Percentiles rank a stretch among this genome's conserved stretches.
These are phyloP conservation scores for Sebastes dallii DNA, from an alignment of 2,797 vertebrate species.

Conservation along the genomic window DNA sequence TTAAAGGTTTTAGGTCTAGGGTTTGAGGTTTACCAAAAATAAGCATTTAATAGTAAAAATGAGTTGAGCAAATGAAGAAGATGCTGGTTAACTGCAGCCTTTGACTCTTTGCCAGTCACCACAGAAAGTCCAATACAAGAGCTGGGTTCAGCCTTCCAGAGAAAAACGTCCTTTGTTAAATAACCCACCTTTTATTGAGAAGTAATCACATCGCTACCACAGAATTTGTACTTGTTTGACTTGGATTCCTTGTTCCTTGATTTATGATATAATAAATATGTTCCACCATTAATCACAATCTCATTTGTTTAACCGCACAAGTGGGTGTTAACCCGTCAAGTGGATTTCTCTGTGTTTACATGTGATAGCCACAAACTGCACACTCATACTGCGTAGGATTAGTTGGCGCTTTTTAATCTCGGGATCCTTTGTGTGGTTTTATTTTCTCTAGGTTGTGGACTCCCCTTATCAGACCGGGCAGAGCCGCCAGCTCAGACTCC, in stretches of 20 bases:
- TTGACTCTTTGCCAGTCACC: background rate
- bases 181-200: background rate
- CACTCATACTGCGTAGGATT: background rate
- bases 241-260: conserved; percentile 3
- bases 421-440: conserved; percentile 13
- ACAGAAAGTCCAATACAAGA: background rate
- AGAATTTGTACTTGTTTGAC: conserved; percentile 23
- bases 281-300: background rate
- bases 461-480: conserved; percentile 56
- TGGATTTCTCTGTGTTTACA: conserved; percentile 18
- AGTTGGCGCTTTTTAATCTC: conserved; percentile 25
- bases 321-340: conserved; percentile 27
- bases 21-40: background rate
- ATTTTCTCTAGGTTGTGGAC: conserved; percentile 78
- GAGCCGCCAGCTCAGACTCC: conserved; percentile 8
- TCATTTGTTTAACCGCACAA: background rate
- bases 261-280: background rate
- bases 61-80: no score
- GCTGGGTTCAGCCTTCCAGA: background rate
- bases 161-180: conserved; percentile 9
- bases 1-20: background rate
- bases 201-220: background rate
- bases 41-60: background rate
- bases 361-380: conserved; percentile 1
- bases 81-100: background rate